Evolutionary conservation across 2,113 vertebrate genomes (phyloP), one percentile per base, ranked within the genome.

Genomic region (Arothron firmamentum): DNA sequence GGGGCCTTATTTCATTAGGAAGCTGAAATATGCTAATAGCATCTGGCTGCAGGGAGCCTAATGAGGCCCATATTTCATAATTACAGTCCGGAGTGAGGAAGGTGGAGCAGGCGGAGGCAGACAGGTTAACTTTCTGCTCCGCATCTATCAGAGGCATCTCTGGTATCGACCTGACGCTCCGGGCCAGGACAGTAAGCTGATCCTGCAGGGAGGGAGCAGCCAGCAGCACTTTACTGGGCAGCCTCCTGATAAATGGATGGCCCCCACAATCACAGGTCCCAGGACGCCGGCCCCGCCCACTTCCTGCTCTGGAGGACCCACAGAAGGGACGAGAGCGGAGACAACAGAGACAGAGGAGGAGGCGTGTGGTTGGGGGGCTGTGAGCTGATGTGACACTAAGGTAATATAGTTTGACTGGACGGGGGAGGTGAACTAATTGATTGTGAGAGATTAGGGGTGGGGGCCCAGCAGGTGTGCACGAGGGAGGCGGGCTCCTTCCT

Each of bases 21-120:
- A 79, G 76, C 78, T 90, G 81, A 90, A 90, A 89, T 90, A 91
- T 92, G 89, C 86, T 89, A 90, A 90, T 90, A 73, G 78, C 83
- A 88, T 89, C 85, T 89, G 84, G 83, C 84, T 79, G 81, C 79
- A 78, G 83, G 50, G 76, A 79, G 75, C 82, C 79, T 89, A 91
- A 91, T 77, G 88, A 90, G 79, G 80, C 60, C 82, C 78, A 90
- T 90, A 76, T 87, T 82, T 89, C 87, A 89, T 87, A 89, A 90
- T 90, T 89, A 90, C 59, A 16, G 81, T 63, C 68, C 68, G 69
- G 49, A 70, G 79, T 77, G 68, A 57, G 61, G 21, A 56, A 72
- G 72, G 72, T 15, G 71, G 72, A 70, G 76, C 70, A 45, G 43
- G 63, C 77, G 45, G 62, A 78, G 59, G 82, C 83, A 83, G 84